Base-by-base conservation (phyloP, 1,140 invertebrate species). In the Orchestia grillus region DNA sequence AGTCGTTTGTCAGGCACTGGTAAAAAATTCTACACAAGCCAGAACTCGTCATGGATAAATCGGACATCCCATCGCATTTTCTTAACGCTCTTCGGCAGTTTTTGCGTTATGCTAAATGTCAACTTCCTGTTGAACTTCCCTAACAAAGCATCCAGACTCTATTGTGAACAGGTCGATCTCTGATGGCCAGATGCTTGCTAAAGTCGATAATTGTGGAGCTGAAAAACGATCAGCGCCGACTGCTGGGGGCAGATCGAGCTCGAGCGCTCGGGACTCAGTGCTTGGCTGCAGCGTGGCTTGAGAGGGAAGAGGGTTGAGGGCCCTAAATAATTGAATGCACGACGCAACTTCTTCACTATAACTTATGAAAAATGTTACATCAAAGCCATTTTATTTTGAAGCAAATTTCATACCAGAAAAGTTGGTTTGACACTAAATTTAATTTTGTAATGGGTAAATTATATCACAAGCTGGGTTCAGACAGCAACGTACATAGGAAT, bases 71-170 rank as follows among this genome's bases (percentile, higher is more conserved):
- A 91, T 91, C 41, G 41, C 88, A 91, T 91, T 91, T 42, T 91
- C 44, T 28, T 91, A 41, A 91, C 41, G 36, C 88, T 91, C 88
- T 42, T 91, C 88, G 44, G 6, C 88, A 91, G 88, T 91, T 91
- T 91, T 91, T 91, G 88, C 42, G 15, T 43, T 44, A 43, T 44
- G 23, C 88, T 91, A 91, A 91, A 91, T 91, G 88, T 43, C 88
- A 91, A 44, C 88, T 91, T 91, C 88, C 88, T 91, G 88, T 43
- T 43, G 88, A 42, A 91, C 44, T 91, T 91, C 44, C 87, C 44
- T 44, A 91, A 91, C 41, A 44, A 91, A 91, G 88, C 23, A 91
- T 91, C 28, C 88, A 44, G 28, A 44, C 28, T 91, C 88, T 91
- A 42, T 43, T 23, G 44, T 23, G 4, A 91, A 42, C 88, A 42